A percentile compares a stretch with the other conserved stretches of the same genome.
phyloP scores from a whole-genome alignment of 2,113 vertebrate genomes.

The Labeo rohita region DNA sequence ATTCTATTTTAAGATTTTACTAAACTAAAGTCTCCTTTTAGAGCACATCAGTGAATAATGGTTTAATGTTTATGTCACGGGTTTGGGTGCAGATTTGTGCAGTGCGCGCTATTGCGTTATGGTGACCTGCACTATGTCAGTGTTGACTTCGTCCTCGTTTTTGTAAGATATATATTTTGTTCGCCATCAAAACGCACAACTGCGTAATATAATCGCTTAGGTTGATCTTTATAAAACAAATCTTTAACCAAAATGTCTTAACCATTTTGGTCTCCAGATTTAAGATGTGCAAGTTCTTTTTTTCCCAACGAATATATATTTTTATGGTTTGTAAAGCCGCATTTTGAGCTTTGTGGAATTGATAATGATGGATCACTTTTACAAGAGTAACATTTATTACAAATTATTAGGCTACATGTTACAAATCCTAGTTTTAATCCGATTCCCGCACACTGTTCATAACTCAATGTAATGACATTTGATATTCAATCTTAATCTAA shows the following conservation, averaged over 20 bases:
- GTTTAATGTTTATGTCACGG: background rate
- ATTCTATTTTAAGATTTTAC: background rate
- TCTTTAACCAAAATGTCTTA: background rate
- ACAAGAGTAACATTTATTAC: background rate
- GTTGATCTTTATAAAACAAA: background rate
- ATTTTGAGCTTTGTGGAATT: background rate
- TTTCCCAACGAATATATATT: background rate
- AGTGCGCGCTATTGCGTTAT: background rate
- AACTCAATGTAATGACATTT: background rate
- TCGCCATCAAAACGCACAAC: no score
- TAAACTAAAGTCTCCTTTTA: background rate
- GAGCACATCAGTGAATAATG: no score
- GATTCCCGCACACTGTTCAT: background rate
- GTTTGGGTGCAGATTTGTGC: background rate
- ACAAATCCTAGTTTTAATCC: background rate
- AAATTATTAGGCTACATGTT: background rate
- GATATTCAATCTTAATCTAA: no score
- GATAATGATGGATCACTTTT: background rate
- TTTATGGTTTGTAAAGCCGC: background rate
- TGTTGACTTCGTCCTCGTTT: background rate
- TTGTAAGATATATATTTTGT: background rate
- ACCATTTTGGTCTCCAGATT: background rate
- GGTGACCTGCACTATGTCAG: background rate
- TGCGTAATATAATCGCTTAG: background rate
- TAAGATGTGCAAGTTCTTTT: background rate